Percentiles rank a stretch among this genome's conserved stretches.
Conservation (phyloP, 2,797 vertebrate species). For the Champsocephalus gunnari region DNA sequence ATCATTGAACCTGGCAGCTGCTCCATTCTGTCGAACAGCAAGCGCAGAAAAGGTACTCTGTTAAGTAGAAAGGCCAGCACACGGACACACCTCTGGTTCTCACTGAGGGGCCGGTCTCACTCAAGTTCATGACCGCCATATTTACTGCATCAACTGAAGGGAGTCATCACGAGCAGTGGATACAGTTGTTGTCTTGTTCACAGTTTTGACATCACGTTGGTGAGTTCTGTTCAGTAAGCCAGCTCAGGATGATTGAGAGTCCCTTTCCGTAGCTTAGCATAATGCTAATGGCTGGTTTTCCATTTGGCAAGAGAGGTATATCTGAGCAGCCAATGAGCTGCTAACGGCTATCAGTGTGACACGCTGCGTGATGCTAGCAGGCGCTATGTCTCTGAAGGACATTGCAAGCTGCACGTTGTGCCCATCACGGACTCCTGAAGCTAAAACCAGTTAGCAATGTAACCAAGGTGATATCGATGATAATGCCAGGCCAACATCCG, state of each 20-base stretch:
- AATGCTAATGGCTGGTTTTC: no score
- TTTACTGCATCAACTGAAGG: background rate
- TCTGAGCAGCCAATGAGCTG: background rate
- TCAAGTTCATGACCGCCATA: background rate
- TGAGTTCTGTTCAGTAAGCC: background rate
- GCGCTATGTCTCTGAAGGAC: background rate
- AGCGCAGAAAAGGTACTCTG: background rate
- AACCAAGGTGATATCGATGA: background rate
- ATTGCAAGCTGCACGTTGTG: background rate
- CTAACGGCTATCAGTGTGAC: background rate
- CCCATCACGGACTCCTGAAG: background rate
- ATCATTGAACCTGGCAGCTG: background rate
- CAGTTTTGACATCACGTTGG: background rate
- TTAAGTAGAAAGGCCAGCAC: background rate
- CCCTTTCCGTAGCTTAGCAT: background rate
- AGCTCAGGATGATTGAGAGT: background rate
- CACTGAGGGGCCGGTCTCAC: slow-evolving; percentile 15
- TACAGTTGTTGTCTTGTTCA: background rate
- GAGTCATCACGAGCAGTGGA: background rate
- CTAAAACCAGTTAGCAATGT: background rate
- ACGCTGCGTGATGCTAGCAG: slow-evolving; percentile 4
- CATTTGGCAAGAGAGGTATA: no score
- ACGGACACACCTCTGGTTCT: background rate
- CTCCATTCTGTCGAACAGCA: background rate
- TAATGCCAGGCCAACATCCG: background rate